Base-by-base conservation (phyloP, 2,797 vertebrate species). In the Chrysocyon brachyurus region DNA sequence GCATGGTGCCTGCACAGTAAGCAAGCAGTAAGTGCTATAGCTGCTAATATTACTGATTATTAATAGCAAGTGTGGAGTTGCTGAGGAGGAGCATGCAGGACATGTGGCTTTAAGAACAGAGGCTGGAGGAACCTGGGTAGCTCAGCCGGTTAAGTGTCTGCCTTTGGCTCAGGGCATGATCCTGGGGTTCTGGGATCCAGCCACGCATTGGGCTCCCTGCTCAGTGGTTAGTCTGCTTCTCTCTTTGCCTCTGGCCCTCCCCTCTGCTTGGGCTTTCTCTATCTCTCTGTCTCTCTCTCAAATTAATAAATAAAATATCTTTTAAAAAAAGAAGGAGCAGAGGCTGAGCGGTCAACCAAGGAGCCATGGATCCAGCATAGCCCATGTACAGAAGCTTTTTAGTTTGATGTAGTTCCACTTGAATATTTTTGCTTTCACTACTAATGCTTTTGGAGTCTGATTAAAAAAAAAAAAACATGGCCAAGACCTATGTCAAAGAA, bases 161-260 rank as follows among this genome's bases (percentile, higher is more conserved):
- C n/a, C n/a, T 68, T 68, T 17, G 17, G n/a, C n/a, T 33, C n/a
- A 68, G 66, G 66, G 7, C n/a, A 11, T 17, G 17, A 19, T 68
- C 66, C 9, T 19, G 16, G 8, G 2, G 66, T 33, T 9, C n/a
- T 10, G 66, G 66, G 17, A 68, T 68, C 2, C 1, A 19, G 8
- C 16, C n/a, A 16, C 3, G 0, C 17, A 10, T 33, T 1, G 3
- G n/a, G 31, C 16, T 68, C 16, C 31, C 16, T 68, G 8, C 16
- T 68, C 7, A 19, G 64, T 0, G 64, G 64, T 14, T n/a, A 68
- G n/a, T 26, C 66, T 33, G 66, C 66, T 19, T 68, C 66, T 68
- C 66, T 9, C 66, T 33, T n/a, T 68, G 14, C 66, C 66, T 33
- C 31, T 68, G n/a, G 7, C 66, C n/a, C 17, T 66, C 63, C 63